Conservation (phyloP, 2,888 invertebrate species). For the Cartodere bifasciata region DNA sequence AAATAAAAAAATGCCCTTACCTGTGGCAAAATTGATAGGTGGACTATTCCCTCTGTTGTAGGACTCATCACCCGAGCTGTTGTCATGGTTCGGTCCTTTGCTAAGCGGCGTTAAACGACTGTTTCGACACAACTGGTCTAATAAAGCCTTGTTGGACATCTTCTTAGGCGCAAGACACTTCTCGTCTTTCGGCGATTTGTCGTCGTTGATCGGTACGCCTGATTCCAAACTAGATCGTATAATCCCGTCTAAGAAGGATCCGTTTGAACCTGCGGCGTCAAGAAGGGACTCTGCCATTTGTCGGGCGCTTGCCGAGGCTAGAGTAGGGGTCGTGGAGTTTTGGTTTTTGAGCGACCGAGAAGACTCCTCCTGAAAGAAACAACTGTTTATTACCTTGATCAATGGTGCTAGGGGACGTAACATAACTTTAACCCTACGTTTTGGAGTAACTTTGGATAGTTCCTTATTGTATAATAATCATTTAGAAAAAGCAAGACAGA, state of each 20-base stretch:
- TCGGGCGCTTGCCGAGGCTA: constrained; percentile 37
- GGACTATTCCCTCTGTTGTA: constrained; percentile 26
- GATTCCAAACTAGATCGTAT: constrained; percentile 70
- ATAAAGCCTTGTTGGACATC: constrained; percentile 47
- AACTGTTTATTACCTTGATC: no score
- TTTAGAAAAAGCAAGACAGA: no score
- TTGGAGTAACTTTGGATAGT: no score
- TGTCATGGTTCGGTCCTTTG: constrained; percentile 28
- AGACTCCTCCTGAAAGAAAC: constrained; percentile 63
- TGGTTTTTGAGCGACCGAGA: constrained; percentile 27
- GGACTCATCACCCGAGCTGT: constrained; percentile 40
- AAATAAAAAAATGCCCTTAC: constrained; percentile 12
- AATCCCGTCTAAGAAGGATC: constrained; percentile 71
- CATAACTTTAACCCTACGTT: no score
- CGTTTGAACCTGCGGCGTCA: constrained; percentile 54
- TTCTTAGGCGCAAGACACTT: constrained; percentile 37
- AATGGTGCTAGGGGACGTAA: no score
- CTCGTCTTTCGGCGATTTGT: constrained; percentile 41
- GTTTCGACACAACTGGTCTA: constrained; percentile 54
- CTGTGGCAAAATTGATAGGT: constrained; percentile 28
- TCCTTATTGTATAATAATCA: no score
- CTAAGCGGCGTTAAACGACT: constrained; percentile 42
- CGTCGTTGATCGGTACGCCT: constrained; percentile 40
- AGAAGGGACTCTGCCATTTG: constrained; percentile 54
- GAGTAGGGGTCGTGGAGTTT: constrained; percentile 21